A percentile compares a stretch with the other conserved stretches of the same genome.
These are phyloP conservation scores for Chaetorhynchus papuensis DNA, from an alignment of 2,113 vertebrate species.

Conservation along the genomic window DNA sequence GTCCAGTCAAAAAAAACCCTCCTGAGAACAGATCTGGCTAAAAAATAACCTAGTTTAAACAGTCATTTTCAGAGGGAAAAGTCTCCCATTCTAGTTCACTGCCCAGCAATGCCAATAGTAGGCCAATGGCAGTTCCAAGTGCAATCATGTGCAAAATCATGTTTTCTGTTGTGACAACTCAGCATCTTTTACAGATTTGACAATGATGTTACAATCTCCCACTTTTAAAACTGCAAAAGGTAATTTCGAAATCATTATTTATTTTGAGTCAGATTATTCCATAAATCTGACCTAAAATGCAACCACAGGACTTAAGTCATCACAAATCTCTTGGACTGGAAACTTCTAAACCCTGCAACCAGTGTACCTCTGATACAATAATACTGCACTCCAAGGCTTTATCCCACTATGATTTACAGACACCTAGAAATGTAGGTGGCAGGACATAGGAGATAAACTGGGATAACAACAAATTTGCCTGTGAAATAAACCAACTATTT, in stretches of 20 bases:
- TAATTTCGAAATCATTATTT: background rate
- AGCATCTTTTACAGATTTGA: background rate
- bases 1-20: background rate
- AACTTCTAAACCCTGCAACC: background rate
- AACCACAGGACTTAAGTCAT: background rate
- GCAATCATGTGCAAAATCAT: background rate
- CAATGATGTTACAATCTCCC: background rate
- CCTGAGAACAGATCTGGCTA: background rate
- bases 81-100: background rate
- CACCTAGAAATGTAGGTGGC: background rate
- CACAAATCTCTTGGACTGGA: background rate
- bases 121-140: background rate
- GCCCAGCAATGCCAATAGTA: background rate
- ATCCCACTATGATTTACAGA: background rate
- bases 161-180: background rate
- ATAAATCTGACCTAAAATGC: background rate
- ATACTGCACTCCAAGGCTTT: background rate
- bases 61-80: background rate
- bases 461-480: background rate
- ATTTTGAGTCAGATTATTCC: background rate
- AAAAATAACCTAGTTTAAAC: background rate
- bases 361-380: background rate
- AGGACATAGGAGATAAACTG: background rate
- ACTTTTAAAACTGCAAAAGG: background rate
- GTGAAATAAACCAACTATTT: background rate